Base-by-base conservation (phyloP, 1,140 invertebrate genomes). In the Polypedilum vanderplanki region DNA sequence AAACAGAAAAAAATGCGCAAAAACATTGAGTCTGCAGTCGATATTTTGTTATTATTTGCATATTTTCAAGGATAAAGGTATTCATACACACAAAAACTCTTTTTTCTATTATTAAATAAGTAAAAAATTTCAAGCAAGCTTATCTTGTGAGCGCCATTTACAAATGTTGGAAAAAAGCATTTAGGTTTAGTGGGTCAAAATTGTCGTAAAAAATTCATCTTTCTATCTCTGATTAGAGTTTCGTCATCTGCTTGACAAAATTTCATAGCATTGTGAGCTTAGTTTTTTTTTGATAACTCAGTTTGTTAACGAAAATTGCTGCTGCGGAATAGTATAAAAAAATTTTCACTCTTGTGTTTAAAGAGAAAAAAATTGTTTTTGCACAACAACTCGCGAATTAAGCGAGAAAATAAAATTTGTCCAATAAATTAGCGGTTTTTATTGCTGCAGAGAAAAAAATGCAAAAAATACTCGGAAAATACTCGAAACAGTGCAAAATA, bases 351-450 rank as follows among this genome's bases (percentile, higher is more conserved):
- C 24, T 33, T 5, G 24, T 33, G 5, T 33, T 33, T 33, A 1
- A 33, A 33, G 24, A 1, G 5, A 33, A 33, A 33, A 33, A 33
- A n/a, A n/a, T n/a, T n/a, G n/a, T n/a, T 33, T 33, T 33, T 33
- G n/a, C n/a, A n/a, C n/a, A n/a, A n/a, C n/a, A n/a, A n/a, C n/a
- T 33, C 24, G 5, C 5, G 24, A 33, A 5, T 5, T 3, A 33
- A 33, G 24, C 24, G 24, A 33, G 24, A 33, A 33, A 33, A 33
- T 33, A 57, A 46, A 57, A n/a, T 57, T 18, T 18, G 65, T 22
- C 17, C 65, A 70, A 70, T 70, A 70, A 70, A 70, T 70, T 70
- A 70, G 65, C 18, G 65, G 65, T 18, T 70, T n/a, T 70, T 57
- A 57, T 57, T 18, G 65, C 17, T 70, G 65, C 65, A 70, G 17